Base-by-base conservation (phyloP, 2,797 vertebrate genomes). In the Rhynchonycteris naso region DNA sequence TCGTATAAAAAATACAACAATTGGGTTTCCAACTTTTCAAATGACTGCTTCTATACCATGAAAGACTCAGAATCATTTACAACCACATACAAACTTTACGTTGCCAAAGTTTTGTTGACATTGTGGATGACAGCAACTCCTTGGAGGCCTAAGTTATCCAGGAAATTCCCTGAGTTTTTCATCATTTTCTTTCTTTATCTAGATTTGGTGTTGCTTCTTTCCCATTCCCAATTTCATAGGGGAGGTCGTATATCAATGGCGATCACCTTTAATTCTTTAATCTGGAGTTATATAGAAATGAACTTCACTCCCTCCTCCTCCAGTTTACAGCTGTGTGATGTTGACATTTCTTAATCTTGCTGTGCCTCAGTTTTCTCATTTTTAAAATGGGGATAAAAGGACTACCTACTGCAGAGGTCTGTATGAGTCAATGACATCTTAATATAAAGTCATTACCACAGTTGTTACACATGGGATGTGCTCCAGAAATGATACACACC, bases 11-110 rank as follows among this genome's bases (percentile, higher is more conserved):
- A 95, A 96, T 71, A 63, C 65, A 88, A 69, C 79, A 87, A 95
- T 85, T 92, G 88, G 75, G 26, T 95, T 95, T 97, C 84, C 72
- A 96, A 75, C 52, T 94, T 95, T 91, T 95, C 76, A 88, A 65
- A 95, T 90, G 74, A 65, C 65, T 94, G 52, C n/a, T 91, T 95
- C 68, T 88, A 79, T 72, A 52, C 68, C 63, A 12, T 79, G 85
- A 92, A 95, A 94, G 88, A 85, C 81, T 79, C 90, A n/a, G 78
- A 91, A 69, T 95, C n/a, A 75, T 97, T 95, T 94, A 59, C 76
- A 85, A 92, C 50, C 63, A 85, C 74, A 93, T 66, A 78, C 52
- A 96, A 95, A 19, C 33, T 75, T 38, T 63, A 30, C 52, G 15
- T 92, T 97, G 82, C 95, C 92, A 96, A 79, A 90, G 79, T 91